Evolutionary conservation across 2,113 vertebrate species (phyloP).

Genomic region (Halcyon malimbica): DNA sequence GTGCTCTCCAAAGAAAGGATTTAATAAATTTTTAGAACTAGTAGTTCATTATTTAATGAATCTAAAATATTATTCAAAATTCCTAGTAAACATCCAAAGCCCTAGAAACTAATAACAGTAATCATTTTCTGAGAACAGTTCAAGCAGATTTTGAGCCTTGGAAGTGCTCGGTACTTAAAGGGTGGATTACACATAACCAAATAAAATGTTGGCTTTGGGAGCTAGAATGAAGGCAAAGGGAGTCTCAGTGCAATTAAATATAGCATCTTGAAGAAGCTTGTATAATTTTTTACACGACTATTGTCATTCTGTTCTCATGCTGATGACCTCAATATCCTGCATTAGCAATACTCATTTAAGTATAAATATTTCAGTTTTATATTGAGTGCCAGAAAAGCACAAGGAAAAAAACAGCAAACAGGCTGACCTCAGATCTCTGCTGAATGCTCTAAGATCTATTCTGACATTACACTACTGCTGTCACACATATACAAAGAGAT

Average conservation of each 20-base stretch:
- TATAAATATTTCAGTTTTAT: conserved; percentile 57
- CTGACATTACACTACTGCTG: conserved; percentile 21
- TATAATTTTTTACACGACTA: conserved; percentile 18
- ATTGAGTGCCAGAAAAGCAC: conserved; percentile 22
- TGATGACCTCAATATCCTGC: conserved; percentile 57
- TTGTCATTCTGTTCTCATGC: conserved; percentile 15
- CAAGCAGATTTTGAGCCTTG: neutral
- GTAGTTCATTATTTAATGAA: neutral
- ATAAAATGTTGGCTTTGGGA: conserved; percentile 1
- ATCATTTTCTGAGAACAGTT: neutral
- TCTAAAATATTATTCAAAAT: neutral
- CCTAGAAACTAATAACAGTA: neutral
- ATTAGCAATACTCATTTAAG: conserved; percentile 46
- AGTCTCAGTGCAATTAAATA: conserved; percentile 47
- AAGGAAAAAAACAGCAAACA: conserved; percentile 34
- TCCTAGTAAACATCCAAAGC: neutral
- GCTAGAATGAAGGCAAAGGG: neutral
- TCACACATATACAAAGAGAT: conserved; percentile 23
- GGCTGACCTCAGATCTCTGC: conserved; percentile 49
- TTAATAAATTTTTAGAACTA: neutral
- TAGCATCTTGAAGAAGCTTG: conserved; percentile 17
- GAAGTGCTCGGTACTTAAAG: neutral
- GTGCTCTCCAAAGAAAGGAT: neutral
- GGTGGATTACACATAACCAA: neutral
- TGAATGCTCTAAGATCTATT: conserved; percentile 30